Percentiles rank a stretch among this genome's conserved stretches.
Evolutionary conservation across 37 sponge, comb jelly and placozoan species (phyloP).

Genomic region (Beroe ovata): DNA sequence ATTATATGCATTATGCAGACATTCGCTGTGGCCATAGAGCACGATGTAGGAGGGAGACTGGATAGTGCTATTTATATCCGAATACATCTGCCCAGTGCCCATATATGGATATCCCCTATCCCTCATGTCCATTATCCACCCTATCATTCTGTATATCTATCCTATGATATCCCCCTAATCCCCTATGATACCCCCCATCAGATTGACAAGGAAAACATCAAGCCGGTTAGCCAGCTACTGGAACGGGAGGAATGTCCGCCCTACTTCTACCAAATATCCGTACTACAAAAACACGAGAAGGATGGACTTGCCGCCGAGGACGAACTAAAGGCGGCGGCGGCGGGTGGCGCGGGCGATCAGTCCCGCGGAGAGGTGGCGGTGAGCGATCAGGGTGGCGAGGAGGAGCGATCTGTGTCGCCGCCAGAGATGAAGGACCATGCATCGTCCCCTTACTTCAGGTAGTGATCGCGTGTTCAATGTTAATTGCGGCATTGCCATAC

Average conservation of each 20-base stretch:
- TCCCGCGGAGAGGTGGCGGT: neutral
- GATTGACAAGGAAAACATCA: slow-evolving; percentile 51
- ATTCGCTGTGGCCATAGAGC: too few relatives aligned
- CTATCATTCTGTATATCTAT: too few relatives aligned
- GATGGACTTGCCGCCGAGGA: neutral
- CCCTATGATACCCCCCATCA: too few relatives aligned
- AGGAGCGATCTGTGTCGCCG: slow-evolving; percentile 21
- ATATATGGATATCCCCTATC: too few relatives aligned
- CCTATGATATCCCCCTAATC: too few relatives aligned
- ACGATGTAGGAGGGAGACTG: too few relatives aligned
- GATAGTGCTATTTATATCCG: too few relatives aligned
- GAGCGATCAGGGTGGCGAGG: neutral
- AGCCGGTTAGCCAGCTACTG: slow-evolving; percentile 22
- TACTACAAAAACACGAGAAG: neutral
- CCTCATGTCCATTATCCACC: too few relatives aligned
- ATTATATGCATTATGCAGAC: too few relatives aligned
- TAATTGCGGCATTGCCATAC: too few relatives aligned
- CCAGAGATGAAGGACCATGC: slow-evolving; percentile 49
- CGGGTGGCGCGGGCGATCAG: too few relatives aligned
- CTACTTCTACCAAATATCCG: slow-evolving; percentile 20
- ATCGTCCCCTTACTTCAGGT: slow-evolving; percentile 36
- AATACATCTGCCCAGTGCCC: too few relatives aligned
- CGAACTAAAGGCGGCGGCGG: neutral
- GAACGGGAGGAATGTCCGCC: slow-evolving; percentile 41
- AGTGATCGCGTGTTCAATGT: neutral